phyloP scores from a whole-genome alignment of 2,888 invertebrate species.

The Ophonus ardosiacus region DNA sequence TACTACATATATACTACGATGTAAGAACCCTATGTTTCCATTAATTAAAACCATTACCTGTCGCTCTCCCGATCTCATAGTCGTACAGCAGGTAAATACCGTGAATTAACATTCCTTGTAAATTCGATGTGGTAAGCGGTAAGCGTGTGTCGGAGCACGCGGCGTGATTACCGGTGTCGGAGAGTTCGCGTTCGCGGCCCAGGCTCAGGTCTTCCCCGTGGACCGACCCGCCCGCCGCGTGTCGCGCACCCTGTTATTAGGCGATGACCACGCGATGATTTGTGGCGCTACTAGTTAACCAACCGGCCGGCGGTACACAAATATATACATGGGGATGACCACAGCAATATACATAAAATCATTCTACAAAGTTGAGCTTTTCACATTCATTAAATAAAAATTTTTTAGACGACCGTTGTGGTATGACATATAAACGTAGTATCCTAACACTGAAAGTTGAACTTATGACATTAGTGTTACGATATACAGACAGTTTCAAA shows the following conservation, averaged over 20 bases:
- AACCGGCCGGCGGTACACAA: not conserved
- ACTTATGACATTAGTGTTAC: too few relatives aligned
- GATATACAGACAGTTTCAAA: too few relatives aligned
- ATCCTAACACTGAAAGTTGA: too few relatives aligned
- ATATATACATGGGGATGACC: not conserved
- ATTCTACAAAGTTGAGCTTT: not conserved
- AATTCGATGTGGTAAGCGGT: slow-evolving; percentile 2
- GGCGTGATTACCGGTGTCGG: not conserved
- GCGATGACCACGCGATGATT: slow-evolving; percentile 60
- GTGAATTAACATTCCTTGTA: not conserved
- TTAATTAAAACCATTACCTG: too few relatives aligned
- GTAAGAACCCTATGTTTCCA: too few relatives aligned
- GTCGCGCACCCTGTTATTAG: slow-evolving; percentile 59
- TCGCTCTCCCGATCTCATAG: too few relatives aligned
- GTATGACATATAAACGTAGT: too few relatives aligned
- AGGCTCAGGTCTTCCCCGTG: too few relatives aligned
- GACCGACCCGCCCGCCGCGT: slow-evolving; percentile 3
- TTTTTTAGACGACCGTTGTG: too few relatives aligned
- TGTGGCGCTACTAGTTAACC: slow-evolving; percentile 63
- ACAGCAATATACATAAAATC: not conserved
- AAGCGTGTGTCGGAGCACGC: slow-evolving; percentile 8
- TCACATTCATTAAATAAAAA: too few relatives aligned
- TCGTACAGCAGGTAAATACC: too few relatives aligned
- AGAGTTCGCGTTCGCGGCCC: slow-evolving; percentile 30
- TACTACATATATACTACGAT: too few relatives aligned